Evolutionary conservation across 2,888 invertebrate species (phyloP).

Genomic region (Drosophila cyrtoloma): DNA sequence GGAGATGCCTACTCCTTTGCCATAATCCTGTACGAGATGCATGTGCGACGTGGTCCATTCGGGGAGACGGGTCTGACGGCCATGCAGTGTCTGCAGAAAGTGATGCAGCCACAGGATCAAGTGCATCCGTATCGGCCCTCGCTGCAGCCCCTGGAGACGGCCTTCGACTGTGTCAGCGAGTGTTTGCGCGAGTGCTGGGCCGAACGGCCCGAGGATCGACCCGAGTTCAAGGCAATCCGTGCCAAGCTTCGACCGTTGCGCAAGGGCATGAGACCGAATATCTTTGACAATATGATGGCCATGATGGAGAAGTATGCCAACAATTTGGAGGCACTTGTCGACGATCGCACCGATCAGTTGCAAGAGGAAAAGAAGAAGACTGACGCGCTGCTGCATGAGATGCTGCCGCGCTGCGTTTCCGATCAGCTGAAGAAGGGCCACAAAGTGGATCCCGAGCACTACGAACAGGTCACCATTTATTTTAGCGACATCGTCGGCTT

Average conservation of each 20-base stretch:
- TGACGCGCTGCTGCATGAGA: constrained; percentile 94
- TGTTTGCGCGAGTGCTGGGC: constrained; percentile 95
- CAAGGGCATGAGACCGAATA: constrained; percentile 97
- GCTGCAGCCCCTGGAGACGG: constrained; percentile 91
- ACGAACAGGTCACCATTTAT: constrained; percentile 95
- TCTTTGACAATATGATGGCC: constrained; percentile 98
- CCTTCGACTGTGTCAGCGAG: constrained; percentile 94
- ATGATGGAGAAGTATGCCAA: constrained; percentile 99
- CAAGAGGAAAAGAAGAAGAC: constrained; percentile 99
- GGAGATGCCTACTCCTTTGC: constrained; percentile 95
- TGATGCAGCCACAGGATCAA: constrained; percentile 83
- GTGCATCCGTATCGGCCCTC: constrained; percentile 87
- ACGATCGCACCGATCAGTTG: constrained; percentile 96
- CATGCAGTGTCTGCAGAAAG: constrained; percentile 87
- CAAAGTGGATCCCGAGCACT: constrained; percentile 95
- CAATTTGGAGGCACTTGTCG: constrained; percentile 96
- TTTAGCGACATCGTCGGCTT: constrained; percentile 98
- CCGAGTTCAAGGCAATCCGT: constrained; percentile 94
- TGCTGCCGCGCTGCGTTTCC: constrained; percentile 96
- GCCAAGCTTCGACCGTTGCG: constrained; percentile 92
- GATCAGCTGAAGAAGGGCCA: constrained; percentile 96
- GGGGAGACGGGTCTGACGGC: constrained; percentile 89
- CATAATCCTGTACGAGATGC: constrained; percentile 94
- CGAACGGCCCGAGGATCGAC: constrained; percentile 91
- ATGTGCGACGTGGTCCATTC: constrained; percentile 94